These are phyloP conservation scores for Brachypodius melanocephalos DNA, from an alignment of 2,113 vertebrate genomes.

Conservation along the genomic window DNA sequence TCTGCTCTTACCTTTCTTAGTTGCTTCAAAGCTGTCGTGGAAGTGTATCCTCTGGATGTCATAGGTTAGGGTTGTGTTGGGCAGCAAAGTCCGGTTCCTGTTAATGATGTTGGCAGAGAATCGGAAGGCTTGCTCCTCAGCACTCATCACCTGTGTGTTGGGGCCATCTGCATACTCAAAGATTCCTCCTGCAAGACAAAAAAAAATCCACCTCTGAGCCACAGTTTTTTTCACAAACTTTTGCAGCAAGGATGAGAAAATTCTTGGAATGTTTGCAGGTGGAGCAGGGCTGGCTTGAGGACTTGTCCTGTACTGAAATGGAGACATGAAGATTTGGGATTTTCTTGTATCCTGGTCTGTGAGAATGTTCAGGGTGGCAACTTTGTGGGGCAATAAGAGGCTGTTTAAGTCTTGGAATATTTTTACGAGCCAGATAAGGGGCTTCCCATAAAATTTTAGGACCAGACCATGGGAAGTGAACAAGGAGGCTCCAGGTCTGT, in stretches of 20 bases:
- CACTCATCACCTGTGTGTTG: conserved; percentile 88
- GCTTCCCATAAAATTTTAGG: not conserved
- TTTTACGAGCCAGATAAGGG: not conserved
- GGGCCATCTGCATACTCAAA: conserved; percentile 93
- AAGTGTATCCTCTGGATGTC: conserved; percentile 99
- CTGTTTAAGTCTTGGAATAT: not conserved
- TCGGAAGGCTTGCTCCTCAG: conserved; percentile 95
- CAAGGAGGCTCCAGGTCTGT: not conserved
- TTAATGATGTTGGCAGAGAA: conserved; percentile 99
- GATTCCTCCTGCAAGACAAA: conserved; percentile 88
- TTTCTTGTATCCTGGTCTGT: not conserved
- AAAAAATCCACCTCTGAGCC: not conserved
- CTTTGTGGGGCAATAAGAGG: not conserved
- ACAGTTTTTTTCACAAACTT: not conserved
- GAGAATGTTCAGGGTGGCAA: not conserved
- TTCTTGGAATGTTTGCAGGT: accelerated
- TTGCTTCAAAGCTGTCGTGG: conserved; percentile 98
- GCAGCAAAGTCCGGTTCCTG: conserved; percentile 94
- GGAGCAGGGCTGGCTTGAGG: not conserved
- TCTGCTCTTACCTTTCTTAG: conserved; percentile 89
- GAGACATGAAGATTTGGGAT: accelerated
- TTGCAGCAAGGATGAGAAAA: accelerated
- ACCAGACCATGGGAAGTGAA: not conserved
- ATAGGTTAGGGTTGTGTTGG: conserved; percentile 96
- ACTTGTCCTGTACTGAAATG: not conserved